A percentile compares a stretch with the other conserved stretches of the same genome.
Conservation (phyloP, 2,797 vertebrate genomes). For the Tenualosa ilisha region DNA sequence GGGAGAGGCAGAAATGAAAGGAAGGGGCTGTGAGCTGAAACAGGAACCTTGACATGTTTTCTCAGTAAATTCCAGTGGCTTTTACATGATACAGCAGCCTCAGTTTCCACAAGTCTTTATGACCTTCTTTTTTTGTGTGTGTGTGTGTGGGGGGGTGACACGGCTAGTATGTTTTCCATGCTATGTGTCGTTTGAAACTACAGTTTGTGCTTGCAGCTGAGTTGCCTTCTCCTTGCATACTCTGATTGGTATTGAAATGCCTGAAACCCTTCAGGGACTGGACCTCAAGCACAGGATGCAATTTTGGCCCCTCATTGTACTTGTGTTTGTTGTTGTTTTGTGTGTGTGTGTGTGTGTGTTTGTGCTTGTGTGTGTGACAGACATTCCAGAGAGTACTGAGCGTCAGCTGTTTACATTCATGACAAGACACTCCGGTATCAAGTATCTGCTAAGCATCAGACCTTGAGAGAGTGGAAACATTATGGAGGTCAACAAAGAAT, state of each 20-base stretch:
- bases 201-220: conserved; percentile 29
- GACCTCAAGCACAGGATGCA: conserved; percentile 36
- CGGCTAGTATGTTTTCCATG: background rate
- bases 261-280: conserved; percentile 13
- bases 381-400: conserved; percentile 64
- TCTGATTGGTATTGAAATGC: conserved; percentile 12
- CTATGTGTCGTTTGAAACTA: conserved; percentile 28
- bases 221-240: conserved; percentile 14
- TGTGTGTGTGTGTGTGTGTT: conserved; percentile 6
- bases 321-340: conserved; percentile 37
- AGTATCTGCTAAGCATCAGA: conserved; percentile 72
- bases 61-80: conserved; percentile 52
- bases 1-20: conserved; percentile 30
- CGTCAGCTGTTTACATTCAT: conserved; percentile 72
- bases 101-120: conserved; percentile 26
- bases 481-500: conserved; percentile 74
- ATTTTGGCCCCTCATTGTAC: conserved; percentile 52
- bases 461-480: conserved; percentile 66
- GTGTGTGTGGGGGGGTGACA: too few species aligned
- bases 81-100: conserved; percentile 24
- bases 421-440: conserved; percentile 69
- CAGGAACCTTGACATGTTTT: conserved; percentile 53
- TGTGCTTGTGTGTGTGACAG: conserved; percentile 54
- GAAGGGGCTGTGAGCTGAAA: conserved; percentile 45
- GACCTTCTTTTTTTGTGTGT: background rate